Evolutionary conservation across 2,888 invertebrate genomes (phyloP).

Genomic region (Tillus elongatus): DNA sequence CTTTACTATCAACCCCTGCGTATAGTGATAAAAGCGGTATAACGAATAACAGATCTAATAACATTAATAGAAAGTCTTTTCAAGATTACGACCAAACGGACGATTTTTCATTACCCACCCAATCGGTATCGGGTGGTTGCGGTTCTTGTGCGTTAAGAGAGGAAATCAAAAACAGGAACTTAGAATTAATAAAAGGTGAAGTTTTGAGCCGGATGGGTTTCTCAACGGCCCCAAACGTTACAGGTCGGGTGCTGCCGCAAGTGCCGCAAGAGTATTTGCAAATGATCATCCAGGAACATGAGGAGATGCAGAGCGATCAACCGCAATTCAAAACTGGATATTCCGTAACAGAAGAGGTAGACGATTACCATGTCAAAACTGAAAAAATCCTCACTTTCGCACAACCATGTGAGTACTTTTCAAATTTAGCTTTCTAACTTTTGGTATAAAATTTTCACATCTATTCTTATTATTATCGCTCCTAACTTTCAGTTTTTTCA

Average conservation of each 20-base stretch:
- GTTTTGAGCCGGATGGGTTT: conserved; percentile 52
- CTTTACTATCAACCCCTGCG: too few species aligned
- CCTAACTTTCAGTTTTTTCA: too few species aligned
- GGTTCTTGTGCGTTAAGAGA: conserved; percentile 48
- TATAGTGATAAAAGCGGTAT: too few species aligned
- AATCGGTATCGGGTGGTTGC: conserved; percentile 38
- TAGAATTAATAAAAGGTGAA: conserved; percentile 52
- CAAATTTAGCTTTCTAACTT: background rate
- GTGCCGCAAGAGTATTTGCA: conserved; percentile 43
- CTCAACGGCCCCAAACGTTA: conserved; percentile 48
- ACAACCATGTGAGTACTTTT: conserved; percentile 45
- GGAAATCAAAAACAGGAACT: conserved; percentile 47
- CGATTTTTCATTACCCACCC: too few species aligned
- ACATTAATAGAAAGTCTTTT: too few species aligned
- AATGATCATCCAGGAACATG: conserved; percentile 33
- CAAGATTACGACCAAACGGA: too few species aligned
- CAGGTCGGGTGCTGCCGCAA: conserved; percentile 48
- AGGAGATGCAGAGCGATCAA: conserved; percentile 43
- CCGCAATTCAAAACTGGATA: conserved; percentile 40
- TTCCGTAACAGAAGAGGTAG: conserved; percentile 50
- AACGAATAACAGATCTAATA: too few species aligned
- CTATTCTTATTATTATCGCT: conserved; percentile 5
- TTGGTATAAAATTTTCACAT: conserved; percentile 7
- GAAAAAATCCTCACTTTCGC: conserved; percentile 62
- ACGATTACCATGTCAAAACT: conserved; percentile 59